phyloP scores from a whole-genome alignment of 2,113 vertebrate species.

The Alligator mississippiensis region DNA sequence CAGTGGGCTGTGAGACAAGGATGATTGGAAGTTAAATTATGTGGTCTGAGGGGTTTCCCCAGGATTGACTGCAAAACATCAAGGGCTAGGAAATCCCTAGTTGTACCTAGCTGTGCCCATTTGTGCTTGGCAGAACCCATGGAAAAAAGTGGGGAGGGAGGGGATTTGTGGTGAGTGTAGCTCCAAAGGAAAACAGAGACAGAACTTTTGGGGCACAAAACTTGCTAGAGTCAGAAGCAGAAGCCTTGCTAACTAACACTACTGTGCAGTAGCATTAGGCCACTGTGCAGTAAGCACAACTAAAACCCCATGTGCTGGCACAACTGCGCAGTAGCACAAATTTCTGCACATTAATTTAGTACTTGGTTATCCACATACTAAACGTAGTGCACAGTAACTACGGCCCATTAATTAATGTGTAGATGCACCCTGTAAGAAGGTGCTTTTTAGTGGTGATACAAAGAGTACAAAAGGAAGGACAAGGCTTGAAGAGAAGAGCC shows the following conservation, averaged over 20 bases:
- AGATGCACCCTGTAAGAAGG: no score
- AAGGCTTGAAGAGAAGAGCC: background rate
- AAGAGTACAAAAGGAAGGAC: background rate
- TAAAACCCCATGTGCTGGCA: no score
- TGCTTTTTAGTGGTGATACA: background rate
- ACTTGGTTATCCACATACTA: no score
- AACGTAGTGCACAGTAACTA: no score
- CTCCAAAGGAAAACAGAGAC: background rate
- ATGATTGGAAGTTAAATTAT: background rate
- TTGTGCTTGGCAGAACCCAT: background rate
- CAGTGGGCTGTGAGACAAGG: background rate
- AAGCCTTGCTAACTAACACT: no score
- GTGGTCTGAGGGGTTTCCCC: background rate
- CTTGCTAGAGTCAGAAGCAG: background rate
- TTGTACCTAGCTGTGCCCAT: background rate
- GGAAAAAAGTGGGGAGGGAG: background rate
- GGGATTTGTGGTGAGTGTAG: rapidly evolving
- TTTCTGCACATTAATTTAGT: no score
- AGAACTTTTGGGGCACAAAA: background rate
- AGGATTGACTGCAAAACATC: background rate
- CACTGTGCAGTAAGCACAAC: no score
- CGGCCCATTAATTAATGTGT: no score
- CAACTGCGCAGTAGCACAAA: no score
- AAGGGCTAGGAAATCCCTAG: background rate
- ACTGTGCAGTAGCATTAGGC: no score